Percentiles rank a stretch among this genome's conserved stretches.
Evolutionary conservation across 1,140 invertebrate genomes (phyloP).

Genomic region (Ceratina australensis): DNA sequence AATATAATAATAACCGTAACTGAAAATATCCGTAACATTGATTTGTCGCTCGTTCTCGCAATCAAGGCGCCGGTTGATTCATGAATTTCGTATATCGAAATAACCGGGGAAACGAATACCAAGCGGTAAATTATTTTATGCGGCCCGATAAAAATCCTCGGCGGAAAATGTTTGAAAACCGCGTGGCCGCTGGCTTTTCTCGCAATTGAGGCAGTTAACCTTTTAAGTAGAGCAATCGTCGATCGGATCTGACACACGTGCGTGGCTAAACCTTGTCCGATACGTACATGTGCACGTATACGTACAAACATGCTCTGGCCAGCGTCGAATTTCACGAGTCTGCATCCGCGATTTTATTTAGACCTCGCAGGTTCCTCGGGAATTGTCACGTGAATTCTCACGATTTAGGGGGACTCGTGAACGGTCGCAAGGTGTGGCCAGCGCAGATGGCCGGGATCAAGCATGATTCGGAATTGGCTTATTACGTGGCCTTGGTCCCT

Average conservation of each 20-base stretch:
- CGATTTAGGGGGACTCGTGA: too few relatives aligned
- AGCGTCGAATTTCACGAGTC: too few relatives aligned
- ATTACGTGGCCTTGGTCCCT: slow-evolving; percentile 54
- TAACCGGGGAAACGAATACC: too few relatives aligned
- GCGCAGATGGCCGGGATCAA: slow-evolving; percentile 34
- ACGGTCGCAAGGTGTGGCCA: neutral
- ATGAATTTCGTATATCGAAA: neutral
- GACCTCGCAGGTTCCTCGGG: too few relatives aligned
- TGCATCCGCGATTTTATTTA: too few relatives aligned
- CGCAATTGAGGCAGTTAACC: slow-evolving; percentile 32
- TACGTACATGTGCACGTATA: too few relatives aligned
- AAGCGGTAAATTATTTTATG: too few relatives aligned
- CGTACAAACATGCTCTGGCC: too few relatives aligned
- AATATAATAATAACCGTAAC: too few relatives aligned
- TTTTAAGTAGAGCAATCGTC: slow-evolving; percentile 27
- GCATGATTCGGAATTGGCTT: slow-evolving; percentile 25
- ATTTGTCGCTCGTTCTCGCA: neutral
- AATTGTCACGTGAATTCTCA: too few relatives aligned
- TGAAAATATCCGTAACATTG: neutral
- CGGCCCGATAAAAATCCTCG: too few relatives aligned
- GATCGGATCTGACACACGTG: slow-evolving; percentile 7
- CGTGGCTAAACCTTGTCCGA: neutral
- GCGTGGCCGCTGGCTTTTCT: slow-evolving; percentile 1
- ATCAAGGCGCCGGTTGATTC: neutral
- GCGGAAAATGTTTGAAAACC: neutral